Conservation (phyloP, 2,888 invertebrate genomes). For the Acronicta alni region DNA sequence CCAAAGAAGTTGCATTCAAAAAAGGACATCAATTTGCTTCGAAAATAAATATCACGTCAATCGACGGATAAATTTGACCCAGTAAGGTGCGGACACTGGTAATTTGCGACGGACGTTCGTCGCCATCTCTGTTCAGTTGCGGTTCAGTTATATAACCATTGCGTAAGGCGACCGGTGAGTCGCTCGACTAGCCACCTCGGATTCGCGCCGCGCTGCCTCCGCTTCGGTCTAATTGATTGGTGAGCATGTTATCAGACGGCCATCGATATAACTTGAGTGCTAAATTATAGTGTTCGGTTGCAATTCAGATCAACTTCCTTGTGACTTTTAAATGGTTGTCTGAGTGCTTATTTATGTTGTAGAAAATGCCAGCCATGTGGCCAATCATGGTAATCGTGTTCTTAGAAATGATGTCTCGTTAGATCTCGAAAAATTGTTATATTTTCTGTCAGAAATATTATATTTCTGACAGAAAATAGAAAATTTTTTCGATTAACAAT, state of each 20-base stretch:
- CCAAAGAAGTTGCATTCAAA: slow-evolving; percentile 35
- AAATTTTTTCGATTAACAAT: too few species aligned
- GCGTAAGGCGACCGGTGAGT: slow-evolving; percentile 68
- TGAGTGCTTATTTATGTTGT: slow-evolving; percentile 23
- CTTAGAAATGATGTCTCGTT: slow-evolving; percentile 5
- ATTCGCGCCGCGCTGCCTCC: slow-evolving; percentile 36
- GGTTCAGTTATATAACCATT: slow-evolving; percentile 74
- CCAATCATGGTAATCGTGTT: not conserved
- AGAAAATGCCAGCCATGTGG: slow-evolving; percentile 5
- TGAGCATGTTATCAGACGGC: slow-evolving; percentile 38
- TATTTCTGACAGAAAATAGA: too few species aligned
- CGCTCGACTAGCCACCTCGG: slow-evolving; percentile 61
- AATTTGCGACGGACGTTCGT: slow-evolving; percentile 72
- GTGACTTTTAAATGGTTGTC: slow-evolving; percentile 24
- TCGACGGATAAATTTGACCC: slow-evolving; percentile 67
- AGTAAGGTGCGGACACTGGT: slow-evolving; percentile 66
- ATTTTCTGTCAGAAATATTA: too few species aligned
- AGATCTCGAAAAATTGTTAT: too few species aligned
- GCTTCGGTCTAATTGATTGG: slow-evolving; percentile 44
- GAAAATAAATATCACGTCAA: slow-evolving; percentile 63
- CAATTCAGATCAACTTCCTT: slow-evolving; percentile 33
- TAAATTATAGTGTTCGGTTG: slow-evolving; percentile 36
- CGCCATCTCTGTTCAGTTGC: slow-evolving; percentile 47
- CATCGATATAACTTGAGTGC: slow-evolving; percentile 33
- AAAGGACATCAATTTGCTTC: slow-evolving; percentile 50